These are phyloP conservation scores for Hemitrygon akajei DNA, from an alignment of 2,797 vertebrate genomes.

Conservation along the genomic window DNA sequence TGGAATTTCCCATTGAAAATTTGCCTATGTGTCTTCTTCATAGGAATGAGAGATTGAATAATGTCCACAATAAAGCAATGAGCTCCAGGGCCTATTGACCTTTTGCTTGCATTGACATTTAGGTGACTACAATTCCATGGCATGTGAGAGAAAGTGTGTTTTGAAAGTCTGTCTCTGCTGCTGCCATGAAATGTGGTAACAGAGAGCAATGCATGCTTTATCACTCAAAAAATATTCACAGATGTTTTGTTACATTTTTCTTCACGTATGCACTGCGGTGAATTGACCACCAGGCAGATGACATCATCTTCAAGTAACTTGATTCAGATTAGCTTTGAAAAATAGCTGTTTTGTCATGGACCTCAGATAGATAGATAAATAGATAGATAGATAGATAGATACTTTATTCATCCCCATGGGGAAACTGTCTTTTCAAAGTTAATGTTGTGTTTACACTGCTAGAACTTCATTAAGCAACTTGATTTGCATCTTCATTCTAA, in stretches of 20 bases:
- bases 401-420: too few relatives aligned
- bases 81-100: background rate
- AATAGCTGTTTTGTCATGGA: background rate
- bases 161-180: background rate
- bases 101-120: background rate
- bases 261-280: background rate
- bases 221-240: background rate
- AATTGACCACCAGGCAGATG: background rate
- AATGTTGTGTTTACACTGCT: background rate
- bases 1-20: background rate
- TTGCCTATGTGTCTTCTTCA: background rate
- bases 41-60: background rate
- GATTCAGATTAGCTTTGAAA: background rate
- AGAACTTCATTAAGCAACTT: background rate
- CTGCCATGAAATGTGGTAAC: background rate
- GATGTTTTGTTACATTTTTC: background rate
- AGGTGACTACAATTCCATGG: background rate
- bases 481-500: background rate
- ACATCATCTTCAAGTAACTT: background rate
- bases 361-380: too few relatives aligned
- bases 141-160: background rate
- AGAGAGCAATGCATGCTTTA: background rate
- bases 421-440: background rate
- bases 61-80: background rate
- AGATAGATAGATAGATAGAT: too few relatives aligned